Evolutionary conservation across 2,888 invertebrate species (phyloP), one percentile per base, ranked within the genome.

Genomic region (Dasysyrphus albostriatus): DNA sequence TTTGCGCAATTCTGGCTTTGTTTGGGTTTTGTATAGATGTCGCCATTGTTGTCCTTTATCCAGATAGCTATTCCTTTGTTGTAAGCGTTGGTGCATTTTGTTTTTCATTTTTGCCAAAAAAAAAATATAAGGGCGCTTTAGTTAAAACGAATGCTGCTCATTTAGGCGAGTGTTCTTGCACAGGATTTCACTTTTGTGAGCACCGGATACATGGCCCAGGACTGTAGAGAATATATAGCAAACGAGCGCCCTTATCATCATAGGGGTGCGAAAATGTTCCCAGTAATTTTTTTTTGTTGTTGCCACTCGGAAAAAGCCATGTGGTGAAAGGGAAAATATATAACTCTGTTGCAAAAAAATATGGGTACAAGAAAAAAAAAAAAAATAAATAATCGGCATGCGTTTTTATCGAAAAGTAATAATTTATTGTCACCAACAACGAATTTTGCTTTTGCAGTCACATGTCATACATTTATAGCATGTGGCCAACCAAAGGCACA

Each of bases 381-480:
- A 24, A 47, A 49, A 85, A 74, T 75, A 82, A 78, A 74, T 74
- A 82, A 65, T 79, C 75, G 82, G 65, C 75, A 59, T 78, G 82
- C 87, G 82, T 75, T 87, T 82, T 87, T 87, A 87, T 87, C 87
- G 78, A 75, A 75, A 87, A 72, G 78, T 79, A 75, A 87, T 87
- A 87, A 87, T 82, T 87, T 78, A 82, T 87, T 74, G 65, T 70
- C 65, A 56, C 54, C 78, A 67, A 75, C 78, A 67, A 72, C 54
- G 78, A 61, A 78, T 73, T 77, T 51, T 44, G 49, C 74, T 58
- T n/a, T 39, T 54, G 69, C 42, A 78, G 82, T 78, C 87, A 78
- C 87, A 87, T 75, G 82, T 87, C 87, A 72, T 67, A 67, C 59
- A 69, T 75, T 78, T 59, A 75, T 54, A 76, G 67, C 82, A 79